These are phyloP conservation scores for Amphimallon solstitiale DNA, from an alignment of 2,888 invertebrate genomes.

Conservation along the genomic window DNA sequence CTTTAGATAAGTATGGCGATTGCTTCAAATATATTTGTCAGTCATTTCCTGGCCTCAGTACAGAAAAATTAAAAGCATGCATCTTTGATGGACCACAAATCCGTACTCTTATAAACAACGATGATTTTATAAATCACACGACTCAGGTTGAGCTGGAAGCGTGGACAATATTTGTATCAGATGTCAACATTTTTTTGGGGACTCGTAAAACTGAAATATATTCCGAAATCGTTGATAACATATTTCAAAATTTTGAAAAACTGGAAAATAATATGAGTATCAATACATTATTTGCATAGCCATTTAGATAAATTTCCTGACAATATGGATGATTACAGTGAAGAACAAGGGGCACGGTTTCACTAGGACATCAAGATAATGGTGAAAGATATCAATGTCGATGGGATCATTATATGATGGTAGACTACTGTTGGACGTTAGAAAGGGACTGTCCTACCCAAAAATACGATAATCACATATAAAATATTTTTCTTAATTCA, in stretches of 20 bases:
- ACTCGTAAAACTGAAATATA: conserved; percentile 5
- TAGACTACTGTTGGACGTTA: too few relatives aligned
- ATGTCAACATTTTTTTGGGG: not conserved
- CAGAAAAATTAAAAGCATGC: not conserved
- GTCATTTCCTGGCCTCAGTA: not conserved
- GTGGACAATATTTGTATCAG: not conserved
- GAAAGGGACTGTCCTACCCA: not conserved
- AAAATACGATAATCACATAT: not conserved
- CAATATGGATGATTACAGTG: not conserved
- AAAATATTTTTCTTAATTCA: not conserved
- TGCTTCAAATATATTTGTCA: not conserved
- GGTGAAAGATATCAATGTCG: not conserved
- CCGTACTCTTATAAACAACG: too few relatives aligned
- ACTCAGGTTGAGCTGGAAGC: not conserved
- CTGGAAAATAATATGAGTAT: not conserved
- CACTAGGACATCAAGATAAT: conserved; percentile 5
- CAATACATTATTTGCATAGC: conserved; percentile 1
- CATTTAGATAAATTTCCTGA: conserved; percentile 6
- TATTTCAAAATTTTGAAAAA: not conserved
- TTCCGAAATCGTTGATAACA: conserved; percentile 5
- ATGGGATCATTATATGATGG: too few relatives aligned
- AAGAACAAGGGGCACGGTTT: not conserved
- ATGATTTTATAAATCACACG: conserved; percentile 12
- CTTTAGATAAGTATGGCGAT: too few relatives aligned
- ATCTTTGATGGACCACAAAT: not conserved